Evolutionary conservation across 2,888 invertebrate genomes (phyloP), one percentile per base, ranked within the genome.

Genomic region (Mythimna lalbum): DNA sequence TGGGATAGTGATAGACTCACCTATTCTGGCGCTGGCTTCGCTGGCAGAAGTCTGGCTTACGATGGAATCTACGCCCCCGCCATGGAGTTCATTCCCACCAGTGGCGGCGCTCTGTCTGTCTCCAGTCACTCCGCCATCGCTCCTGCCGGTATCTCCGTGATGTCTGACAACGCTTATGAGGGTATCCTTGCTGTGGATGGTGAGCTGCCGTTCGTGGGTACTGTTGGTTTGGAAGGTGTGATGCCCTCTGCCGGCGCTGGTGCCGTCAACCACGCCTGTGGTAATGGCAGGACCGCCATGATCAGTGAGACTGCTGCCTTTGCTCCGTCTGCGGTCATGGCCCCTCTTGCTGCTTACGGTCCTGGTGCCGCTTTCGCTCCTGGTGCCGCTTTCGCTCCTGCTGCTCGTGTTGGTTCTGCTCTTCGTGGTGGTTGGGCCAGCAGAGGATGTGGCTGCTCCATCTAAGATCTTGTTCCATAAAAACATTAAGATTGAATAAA

Each of bases 191-290:
- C 79, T 2, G 88, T 89, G 36, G 81, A 76, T n/a, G 90, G 90
- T 21, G 85, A 87, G 69, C 77, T 90, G 50, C 89, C 90, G 50
- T 86, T 90, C 70, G 72, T 88, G 53, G 89, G 90, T 31, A 85
- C 87, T 52, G 90, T 91, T 23, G 77, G 75, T 43, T 91, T 90
- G 82, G 85, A 90, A 17, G 92, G 92, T 23, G 72, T 73, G 36
- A 86, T 91, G 19, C 86, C 87, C 33, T 90, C 91, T 43, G 43
- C 17, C 17, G 43, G 43, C 6, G 43, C 43, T 43, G 43, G 43
- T 1, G 19, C 17, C 17, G 43, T 43, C 19, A 43, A 19, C 43
- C 7, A 27, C 9, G 27, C 53, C 53, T 27, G 53, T 4, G 53
- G 53, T 53, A 53, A 53, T 53, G 53, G 53, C 53, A 53, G 53